Conservation (phyloP, 1,140 invertebrate genomes). For the Andricus grossulariae region DNA sequence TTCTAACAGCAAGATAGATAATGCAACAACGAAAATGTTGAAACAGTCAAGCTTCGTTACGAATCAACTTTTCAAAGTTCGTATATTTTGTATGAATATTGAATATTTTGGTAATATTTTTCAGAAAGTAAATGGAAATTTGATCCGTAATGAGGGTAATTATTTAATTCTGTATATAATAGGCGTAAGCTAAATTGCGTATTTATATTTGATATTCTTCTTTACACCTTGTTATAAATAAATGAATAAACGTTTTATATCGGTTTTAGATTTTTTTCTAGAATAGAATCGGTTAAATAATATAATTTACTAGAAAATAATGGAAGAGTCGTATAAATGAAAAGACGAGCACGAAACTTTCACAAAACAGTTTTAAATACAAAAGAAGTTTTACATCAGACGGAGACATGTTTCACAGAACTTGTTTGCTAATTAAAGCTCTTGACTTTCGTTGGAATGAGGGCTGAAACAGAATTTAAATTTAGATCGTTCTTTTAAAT, state of each 20-base stretch:
- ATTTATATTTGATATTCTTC: slow-evolving; percentile 52
- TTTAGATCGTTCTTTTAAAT: neutral
- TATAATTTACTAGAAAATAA: slow-evolving; percentile 29
- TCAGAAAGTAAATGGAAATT: slow-evolving; percentile 20
- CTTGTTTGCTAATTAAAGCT: no score
- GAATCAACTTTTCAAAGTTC: slow-evolving; percentile 36
- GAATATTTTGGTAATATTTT: slow-evolving; percentile 12
- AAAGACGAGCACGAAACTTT: neutral
- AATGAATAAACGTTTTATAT: slow-evolving; percentile 44
- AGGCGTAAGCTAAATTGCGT: slow-evolving; percentile 48
- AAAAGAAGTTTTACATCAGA: neutral
- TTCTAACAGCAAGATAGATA: slow-evolving; percentile 41
- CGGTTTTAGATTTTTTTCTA: slow-evolving; percentile 44
- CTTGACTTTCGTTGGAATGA: slow-evolving; percentile 7
- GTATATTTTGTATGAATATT: slow-evolving; percentile 26
- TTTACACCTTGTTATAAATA: slow-evolving; percentile 54
- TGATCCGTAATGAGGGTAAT: slow-evolving; percentile 36
- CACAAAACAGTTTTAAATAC: neutral
- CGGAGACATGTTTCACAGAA: no score
- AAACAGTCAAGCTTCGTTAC: slow-evolving; percentile 11
- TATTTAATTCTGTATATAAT: slow-evolving; percentile 62
- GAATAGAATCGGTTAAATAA: slow-evolving; percentile 46
- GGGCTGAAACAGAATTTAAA: slow-evolving; percentile 7
- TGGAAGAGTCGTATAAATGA: neutral
- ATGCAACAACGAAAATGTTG: neutral